Evolutionary conservation across 2,797 vertebrate genomes (phyloP).

Genomic region (Ctenopoma kingsleyae): DNA sequence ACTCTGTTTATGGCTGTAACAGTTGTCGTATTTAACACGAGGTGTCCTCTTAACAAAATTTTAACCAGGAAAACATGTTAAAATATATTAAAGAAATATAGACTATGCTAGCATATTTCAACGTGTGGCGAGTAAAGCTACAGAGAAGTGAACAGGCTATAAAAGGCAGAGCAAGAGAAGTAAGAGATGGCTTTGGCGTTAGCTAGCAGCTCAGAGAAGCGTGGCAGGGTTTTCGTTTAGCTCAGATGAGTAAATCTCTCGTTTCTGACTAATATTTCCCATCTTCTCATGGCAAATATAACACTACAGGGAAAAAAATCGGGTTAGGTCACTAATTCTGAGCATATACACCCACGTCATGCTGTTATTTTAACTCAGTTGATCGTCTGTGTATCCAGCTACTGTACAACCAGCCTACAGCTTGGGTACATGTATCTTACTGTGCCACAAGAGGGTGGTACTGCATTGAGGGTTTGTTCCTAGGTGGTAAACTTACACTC

Average conservation of each 20-base stretch:
- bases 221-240: constrained; percentile 1
- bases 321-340: neutral
- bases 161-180: neutral
- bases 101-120: neutral
- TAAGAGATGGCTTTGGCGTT: neutral
- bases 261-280: neutral
- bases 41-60: constrained; percentile 12
- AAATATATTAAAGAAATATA: no score
- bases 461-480: constrained; percentile 20
- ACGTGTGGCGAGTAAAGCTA: neutral
- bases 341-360: neutral
- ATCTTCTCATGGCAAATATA: neutral
- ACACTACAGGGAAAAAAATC: neutral
- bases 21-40: constrained; percentile 35
- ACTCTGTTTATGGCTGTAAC: neutral
- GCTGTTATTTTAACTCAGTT: constrained; percentile 1
- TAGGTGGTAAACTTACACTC: neutral
- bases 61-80: neutral
- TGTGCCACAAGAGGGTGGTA: constrained; percentile 72
- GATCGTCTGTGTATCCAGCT: constrained; percentile 2
- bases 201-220: neutral
- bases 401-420: neutral
- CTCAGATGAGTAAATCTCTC: neutral
- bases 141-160: neutral
- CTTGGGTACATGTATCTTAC: neutral